A percentile compares a stretch with the other conserved stretches of the same genome.
phyloP scores from a whole-genome alignment of 2,113 vertebrate species.

The Chaetorhynchus papuensis region DNA sequence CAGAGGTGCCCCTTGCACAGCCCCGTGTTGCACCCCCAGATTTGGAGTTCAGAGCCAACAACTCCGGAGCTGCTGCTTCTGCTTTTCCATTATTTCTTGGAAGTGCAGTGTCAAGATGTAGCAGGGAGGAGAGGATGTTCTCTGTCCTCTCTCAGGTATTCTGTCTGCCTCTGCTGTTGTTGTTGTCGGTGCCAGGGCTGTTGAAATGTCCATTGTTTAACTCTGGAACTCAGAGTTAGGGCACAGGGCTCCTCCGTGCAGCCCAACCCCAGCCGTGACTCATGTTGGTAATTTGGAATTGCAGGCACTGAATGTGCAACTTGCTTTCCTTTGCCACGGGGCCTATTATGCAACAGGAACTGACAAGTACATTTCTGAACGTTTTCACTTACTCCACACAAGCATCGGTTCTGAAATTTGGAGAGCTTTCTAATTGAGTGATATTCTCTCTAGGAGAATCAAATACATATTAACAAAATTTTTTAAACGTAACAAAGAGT shows the following conservation, averaged over 20 bases:
- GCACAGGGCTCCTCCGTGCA: not conserved
- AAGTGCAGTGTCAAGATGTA: not conserved
- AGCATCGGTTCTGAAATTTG: not conserved
- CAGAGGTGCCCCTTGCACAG: not conserved
- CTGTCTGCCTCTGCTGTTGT: not conserved
- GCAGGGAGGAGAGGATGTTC: not conserved
- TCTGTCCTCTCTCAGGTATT: not conserved
- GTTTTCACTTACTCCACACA: not conserved
- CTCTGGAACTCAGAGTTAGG: not conserved
- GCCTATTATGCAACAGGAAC: slow-evolving; percentile 1
- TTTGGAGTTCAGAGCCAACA: not conserved
- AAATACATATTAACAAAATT: not conserved
- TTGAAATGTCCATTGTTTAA: not conserved
- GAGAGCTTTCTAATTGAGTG: not conserved
- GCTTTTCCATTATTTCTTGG: not conserved
- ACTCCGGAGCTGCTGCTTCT: not conserved
- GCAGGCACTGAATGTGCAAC: not conserved
- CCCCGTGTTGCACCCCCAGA: accelerated
- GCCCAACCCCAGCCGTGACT: not conserved
- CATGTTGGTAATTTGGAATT: not conserved
- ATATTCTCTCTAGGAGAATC: not conserved
- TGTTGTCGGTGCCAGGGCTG: not conserved
- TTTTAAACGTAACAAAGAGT: not conserved
- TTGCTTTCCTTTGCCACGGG: not conserved
- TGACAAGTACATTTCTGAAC: slow-evolving; percentile 14